A percentile compares a stretch with the other conserved stretches of the same genome.
Conservation (phyloP, 2,113 vertebrate species). For the Felis chaus region DNA sequence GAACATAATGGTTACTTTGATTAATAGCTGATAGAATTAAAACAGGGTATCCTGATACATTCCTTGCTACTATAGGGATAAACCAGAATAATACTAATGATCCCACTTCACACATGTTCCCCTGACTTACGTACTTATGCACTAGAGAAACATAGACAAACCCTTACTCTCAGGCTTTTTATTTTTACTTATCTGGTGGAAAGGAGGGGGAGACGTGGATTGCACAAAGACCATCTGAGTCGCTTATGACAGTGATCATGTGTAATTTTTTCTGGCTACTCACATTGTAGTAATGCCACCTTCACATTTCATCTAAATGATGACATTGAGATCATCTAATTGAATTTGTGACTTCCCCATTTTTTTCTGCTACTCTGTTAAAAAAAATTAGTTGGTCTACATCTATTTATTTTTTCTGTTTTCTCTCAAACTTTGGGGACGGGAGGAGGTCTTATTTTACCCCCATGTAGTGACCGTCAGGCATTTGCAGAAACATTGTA, state of each 20-base stretch:
- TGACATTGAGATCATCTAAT: not conserved
- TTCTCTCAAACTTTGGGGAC: not conserved
- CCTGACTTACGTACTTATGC: not conserved
- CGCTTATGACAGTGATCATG: not conserved
- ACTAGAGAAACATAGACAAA: not conserved
- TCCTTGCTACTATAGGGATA: not conserved
- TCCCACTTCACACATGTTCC: not conserved
- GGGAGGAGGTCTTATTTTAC: not conserved
- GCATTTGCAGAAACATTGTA: conserved; percentile 1
- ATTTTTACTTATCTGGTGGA: not conserved
- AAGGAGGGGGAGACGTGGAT: not conserved
- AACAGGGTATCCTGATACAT: not conserved
- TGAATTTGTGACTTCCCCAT: not conserved
- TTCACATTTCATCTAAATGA: conserved; percentile 11
- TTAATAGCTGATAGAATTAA: not conserved
- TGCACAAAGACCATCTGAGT: not conserved
- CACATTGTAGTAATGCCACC: not conserved
- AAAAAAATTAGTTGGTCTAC: not conserved
- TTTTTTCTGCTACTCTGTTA: not conserved
- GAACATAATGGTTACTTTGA: not conserved
- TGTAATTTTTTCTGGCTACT: not conserved
- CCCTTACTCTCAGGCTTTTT: not conserved
- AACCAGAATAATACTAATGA: not conserved
- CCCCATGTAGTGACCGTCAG: not conserved
- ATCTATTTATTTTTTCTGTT: not conserved